Conservation (phyloP, 2,888 invertebrate species). For the Trissonchulus sp. region DNA sequence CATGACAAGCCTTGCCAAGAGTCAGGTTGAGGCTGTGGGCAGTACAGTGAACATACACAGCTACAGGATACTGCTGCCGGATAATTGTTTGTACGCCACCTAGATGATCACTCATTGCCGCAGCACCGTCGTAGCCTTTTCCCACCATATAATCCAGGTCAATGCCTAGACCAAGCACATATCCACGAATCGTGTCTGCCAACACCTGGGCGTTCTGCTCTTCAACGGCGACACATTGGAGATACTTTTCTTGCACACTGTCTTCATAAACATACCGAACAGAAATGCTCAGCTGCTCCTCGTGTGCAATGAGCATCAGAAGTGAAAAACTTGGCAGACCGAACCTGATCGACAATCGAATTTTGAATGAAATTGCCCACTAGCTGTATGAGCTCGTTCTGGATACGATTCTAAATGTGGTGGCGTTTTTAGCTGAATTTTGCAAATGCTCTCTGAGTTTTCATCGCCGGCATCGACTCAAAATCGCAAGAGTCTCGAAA, state of each 20-base stretch:
- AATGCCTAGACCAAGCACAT: slow-evolving; percentile 28
- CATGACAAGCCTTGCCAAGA: slow-evolving; percentile 30
- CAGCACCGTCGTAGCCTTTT: slow-evolving; percentile 43
- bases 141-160: slow-evolving; percentile 17
- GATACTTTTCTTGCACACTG: slow-evolving; percentile 32
- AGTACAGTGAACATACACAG: slow-evolving; percentile 37
- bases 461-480: slow-evolving; percentile 43
- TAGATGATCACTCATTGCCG: slow-evolving; percentile 40
- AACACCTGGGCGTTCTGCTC: slow-evolving; percentile 31
- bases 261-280: slow-evolving; percentile 34
- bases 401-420: slow-evolving; percentile 42
- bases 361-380: slow-evolving; percentile 36
- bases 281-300: slow-evolving; percentile 36
- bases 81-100: slow-evolving; percentile 43
- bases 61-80: slow-evolving; percentile 33
- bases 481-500: slow-evolving; percentile 45
- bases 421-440: slow-evolving; percentile 37
- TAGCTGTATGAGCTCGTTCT: slow-evolving; percentile 44
- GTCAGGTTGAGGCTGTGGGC: slow-evolving; percentile 38
- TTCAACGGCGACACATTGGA: slow-evolving; percentile 32
- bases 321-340: slow-evolving; percentile 42
- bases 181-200: slow-evolving; percentile 33
- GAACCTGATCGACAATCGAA: slow-evolving; percentile 42
- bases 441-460: slow-evolving; percentile 38
- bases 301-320: slow-evolving; percentile 42